A percentile compares a stretch with the other conserved stretches of the same genome.
Conservation (phyloP, 2,113 vertebrate genomes). For the Gobio gobio region DNA sequence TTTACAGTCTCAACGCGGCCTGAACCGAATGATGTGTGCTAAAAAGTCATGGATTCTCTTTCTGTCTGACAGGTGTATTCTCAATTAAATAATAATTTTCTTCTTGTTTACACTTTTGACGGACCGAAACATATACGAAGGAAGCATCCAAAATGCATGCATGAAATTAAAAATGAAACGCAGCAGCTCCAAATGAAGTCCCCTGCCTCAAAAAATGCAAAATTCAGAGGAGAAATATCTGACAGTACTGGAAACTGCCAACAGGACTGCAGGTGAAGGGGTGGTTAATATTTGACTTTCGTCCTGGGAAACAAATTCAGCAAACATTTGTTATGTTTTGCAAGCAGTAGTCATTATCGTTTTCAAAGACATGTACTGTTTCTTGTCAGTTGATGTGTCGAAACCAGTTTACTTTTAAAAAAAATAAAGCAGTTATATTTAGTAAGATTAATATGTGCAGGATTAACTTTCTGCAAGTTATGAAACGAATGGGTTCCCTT, state of each 20-base stretch:
- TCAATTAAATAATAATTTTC: constrained; percentile 42
- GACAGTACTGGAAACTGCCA: constrained; percentile 37
- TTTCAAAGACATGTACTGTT: constrained; percentile 55
- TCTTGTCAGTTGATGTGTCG: constrained; percentile 28
- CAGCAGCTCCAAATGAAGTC: constrained; percentile 30
- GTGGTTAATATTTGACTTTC: constrained; percentile 72
- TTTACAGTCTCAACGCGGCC: background rate
- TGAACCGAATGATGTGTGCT: background rate
- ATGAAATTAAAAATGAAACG: constrained; percentile 37
- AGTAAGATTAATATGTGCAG: background rate
- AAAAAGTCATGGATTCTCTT: constrained; percentile 1
- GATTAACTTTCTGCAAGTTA: background rate
- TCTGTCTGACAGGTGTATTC: constrained; percentile 13
- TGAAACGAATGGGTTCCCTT: background rate
- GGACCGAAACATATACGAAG: constrained; percentile 3
- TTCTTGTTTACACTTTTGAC: constrained; percentile 29
- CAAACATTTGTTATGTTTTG: constrained; percentile 69
- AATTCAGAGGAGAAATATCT: constrained; percentile 43
- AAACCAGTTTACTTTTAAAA: background rate
- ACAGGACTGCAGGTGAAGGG: constrained; percentile 42
- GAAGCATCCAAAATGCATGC: constrained; percentile 30
- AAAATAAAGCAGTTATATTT: background rate
- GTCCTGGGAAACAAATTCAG: constrained; percentile 70
- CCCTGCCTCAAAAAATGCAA: background rate
- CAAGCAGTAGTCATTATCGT: constrained; percentile 61